Conservation (phyloP, 2,113 vertebrate genomes). For the Brachirus orientalis region DNA sequence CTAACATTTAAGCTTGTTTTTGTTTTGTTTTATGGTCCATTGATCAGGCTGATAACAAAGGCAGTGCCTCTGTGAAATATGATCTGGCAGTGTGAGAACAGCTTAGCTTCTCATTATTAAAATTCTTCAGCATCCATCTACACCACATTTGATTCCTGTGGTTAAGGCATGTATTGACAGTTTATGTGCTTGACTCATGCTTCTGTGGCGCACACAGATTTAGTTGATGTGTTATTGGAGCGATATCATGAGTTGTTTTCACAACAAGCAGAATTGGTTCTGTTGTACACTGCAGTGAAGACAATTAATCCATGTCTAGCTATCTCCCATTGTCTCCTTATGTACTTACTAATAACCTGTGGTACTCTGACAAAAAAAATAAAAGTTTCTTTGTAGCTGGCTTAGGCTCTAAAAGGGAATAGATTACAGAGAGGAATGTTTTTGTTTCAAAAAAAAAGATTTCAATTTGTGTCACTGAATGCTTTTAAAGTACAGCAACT, state of each 20-base stretch:
- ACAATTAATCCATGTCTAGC: conserved; percentile 30
- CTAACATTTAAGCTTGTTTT: conserved; percentile 30
- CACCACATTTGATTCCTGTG: conserved; percentile 33
- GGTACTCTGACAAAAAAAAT: conserved; percentile 31
- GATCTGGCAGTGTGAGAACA: conserved; percentile 19
- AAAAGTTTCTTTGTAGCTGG: conserved; percentile 42
- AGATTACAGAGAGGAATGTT: conserved; percentile 47
- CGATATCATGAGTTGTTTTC: conserved; percentile 26
- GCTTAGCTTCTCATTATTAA: conserved; percentile 49
- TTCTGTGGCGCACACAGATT: conserved; percentile 18
- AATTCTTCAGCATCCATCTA: conserved; percentile 39
- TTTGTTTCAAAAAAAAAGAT: conserved; percentile 68
- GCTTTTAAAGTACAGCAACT: conserved; percentile 62
- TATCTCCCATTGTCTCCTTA: conserved; percentile 42
- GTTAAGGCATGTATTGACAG: conserved; percentile 13
- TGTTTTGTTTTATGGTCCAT: conserved; percentile 34
- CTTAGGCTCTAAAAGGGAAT: conserved; percentile 49
- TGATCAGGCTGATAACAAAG: conserved; percentile 49
- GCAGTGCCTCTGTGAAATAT: conserved; percentile 46
- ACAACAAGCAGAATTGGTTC: conserved; percentile 24
- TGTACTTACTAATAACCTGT: conserved; percentile 51
- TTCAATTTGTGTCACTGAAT: conserved; percentile 62
- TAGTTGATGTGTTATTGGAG: conserved; percentile 36
- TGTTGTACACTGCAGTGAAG: conserved; percentile 41
- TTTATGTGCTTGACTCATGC: conserved; percentile 36